Conservation (phyloP, 2,113 vertebrate genomes). For the Sula dactylatra region DNA sequence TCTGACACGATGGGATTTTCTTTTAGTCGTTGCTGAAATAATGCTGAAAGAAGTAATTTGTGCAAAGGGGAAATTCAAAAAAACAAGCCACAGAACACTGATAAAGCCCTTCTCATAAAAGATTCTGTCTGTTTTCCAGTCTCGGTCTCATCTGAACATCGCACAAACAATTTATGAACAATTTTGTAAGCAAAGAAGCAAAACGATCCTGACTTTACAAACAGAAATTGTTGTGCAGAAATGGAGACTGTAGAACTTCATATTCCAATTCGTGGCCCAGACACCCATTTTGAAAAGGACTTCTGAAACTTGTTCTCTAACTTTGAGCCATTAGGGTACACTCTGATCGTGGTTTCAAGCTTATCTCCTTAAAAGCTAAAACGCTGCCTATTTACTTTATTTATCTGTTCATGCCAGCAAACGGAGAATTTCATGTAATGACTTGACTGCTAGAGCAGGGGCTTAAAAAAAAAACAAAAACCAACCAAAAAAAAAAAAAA, state of each 20-base stretch:
- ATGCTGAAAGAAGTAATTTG: background rate
- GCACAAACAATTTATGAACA: background rate
- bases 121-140: background rate
- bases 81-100: background rate
- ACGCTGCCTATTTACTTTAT: constrained; percentile 5
- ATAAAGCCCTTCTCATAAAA: background rate
- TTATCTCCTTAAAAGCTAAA: constrained; percentile 35
- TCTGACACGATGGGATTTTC: constrained; percentile 29
- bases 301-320: background rate
- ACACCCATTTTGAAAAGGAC: background rate
- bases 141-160: background rate
- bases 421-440: background rate
- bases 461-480: background rate
- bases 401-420: constrained; percentile 25
- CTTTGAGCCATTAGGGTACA: background rate
- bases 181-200: background rate
- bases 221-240: background rate
- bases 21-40: constrained; percentile 25
- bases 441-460: background rate
- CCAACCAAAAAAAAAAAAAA: background rate
- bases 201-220: background rate
- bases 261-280: background rate
- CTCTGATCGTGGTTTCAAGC: background rate
- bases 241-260: background rate
- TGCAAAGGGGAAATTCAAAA: background rate